phyloP scores from a whole-genome alignment of 2,113 vertebrate genomes.

The Terrapene triunguis region DNA sequence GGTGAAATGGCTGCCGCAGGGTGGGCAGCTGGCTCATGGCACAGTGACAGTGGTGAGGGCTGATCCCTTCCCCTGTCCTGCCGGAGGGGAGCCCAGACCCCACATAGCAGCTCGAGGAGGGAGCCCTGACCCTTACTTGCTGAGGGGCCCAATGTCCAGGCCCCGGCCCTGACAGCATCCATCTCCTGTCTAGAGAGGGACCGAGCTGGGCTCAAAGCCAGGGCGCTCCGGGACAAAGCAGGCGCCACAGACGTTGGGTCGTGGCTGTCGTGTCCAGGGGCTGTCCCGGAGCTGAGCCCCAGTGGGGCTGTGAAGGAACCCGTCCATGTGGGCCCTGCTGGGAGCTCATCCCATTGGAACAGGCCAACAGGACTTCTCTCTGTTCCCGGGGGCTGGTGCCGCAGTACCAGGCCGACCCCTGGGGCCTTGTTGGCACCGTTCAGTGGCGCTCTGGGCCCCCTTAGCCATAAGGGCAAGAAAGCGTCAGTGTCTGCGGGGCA shows the following conservation, averaged over 20 bases:
- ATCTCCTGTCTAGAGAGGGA: fast-evolving
- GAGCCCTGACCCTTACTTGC: too few species aligned
- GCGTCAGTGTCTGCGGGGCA: too few species aligned
- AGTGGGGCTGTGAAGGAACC: too few species aligned
- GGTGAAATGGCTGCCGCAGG: background rate
- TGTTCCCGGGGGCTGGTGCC: background rate
- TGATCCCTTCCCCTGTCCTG: too few species aligned
- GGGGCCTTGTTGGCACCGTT: background rate
- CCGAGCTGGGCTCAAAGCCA: fast-evolving
- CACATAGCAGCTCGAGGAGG: too few species aligned
- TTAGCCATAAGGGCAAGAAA: too few species aligned
- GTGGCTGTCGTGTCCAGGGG: too few species aligned
- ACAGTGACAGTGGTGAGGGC: background rate
- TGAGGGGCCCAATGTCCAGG: fast-evolving
- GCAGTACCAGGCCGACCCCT: fast-evolving
- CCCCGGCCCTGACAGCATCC: fast-evolving
- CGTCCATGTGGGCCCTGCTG: too few species aligned
- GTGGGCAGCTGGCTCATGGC: too few species aligned
- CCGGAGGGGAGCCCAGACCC: fast-evolving
- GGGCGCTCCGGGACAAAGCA: background rate
- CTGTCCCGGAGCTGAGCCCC: background rate
- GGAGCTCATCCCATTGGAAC: fast-evolving
- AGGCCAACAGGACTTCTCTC: background rate
- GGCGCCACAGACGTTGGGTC: background rate
- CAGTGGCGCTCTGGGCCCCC: background rate